Evolutionary conservation across 2,113 vertebrate genomes (phyloP).

Genomic region (Orycteropus afer): DNA sequence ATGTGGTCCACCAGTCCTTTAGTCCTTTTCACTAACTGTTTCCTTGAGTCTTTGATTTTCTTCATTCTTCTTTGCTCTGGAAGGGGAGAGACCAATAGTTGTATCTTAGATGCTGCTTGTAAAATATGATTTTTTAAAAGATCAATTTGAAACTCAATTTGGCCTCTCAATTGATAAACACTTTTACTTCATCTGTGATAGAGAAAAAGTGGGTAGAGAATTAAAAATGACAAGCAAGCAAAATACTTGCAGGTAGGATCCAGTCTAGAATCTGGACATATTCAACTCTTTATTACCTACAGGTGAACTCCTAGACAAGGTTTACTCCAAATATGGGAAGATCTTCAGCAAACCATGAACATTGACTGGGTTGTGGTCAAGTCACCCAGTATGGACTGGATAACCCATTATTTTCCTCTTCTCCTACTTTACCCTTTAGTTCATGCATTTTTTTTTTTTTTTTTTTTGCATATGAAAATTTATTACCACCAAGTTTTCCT

Average conservation of each 20-base stretch:
- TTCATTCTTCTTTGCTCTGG: too few relatives aligned
- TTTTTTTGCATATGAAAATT: background rate
- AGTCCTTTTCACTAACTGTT: too few relatives aligned
- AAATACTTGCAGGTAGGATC: background rate
- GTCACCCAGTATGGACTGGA: background rate
- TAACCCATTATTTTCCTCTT: background rate
- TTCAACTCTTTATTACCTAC: background rate
- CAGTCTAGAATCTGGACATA: background rate
- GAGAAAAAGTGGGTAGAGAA: background rate
- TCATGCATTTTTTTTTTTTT: background rate
- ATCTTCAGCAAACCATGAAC: background rate
- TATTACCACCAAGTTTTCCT: background rate
- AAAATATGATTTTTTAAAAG: background rate
- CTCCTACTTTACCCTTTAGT: background rate
- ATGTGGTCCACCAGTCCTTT: too few relatives aligned
- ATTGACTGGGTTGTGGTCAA: background rate
- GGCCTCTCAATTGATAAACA: background rate
- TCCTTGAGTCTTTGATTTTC: too few relatives aligned
- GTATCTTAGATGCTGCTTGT: too few relatives aligned
- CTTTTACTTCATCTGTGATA: background rate
- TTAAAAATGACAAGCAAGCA: slow-evolving; percentile 6
- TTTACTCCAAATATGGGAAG: background rate
- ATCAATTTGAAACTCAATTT: background rate
- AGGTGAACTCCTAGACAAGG: background rate
- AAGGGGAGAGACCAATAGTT: too few relatives aligned